A percentile compares a stretch with the other conserved stretches of the same genome.
phyloP scores from a whole-genome alignment of 2,797 vertebrate species.

The Pachyuromys duprasi region DNA sequence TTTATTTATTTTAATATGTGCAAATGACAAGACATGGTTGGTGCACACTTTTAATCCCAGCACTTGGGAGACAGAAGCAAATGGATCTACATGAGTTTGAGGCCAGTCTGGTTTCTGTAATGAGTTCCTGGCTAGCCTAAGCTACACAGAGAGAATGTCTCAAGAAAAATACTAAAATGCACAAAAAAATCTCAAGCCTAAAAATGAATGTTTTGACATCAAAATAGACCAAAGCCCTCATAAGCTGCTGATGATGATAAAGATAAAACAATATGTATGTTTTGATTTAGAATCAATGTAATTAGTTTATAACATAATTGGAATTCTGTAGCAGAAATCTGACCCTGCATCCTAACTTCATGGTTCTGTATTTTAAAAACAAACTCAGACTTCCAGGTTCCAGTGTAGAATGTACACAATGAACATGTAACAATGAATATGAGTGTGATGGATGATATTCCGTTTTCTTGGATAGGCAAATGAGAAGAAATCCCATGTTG shows the following conservation, averaged over 20 bases:
- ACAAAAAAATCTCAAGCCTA: neutral
- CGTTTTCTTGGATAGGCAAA: neutral
- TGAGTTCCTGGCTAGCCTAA: neutral
- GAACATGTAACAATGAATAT: neutral
- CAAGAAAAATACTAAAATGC: neutral
- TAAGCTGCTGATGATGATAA: neutral
- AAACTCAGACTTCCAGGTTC: conserved; percentile 28
- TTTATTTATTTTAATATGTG: neutral
- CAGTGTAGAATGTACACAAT: neutral
- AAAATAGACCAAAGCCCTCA: conserved; percentile 30
- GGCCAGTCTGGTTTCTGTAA: neutral
- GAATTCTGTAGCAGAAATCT: conserved; percentile 32
- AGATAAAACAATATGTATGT: conserved; percentile 45
- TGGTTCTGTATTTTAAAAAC: conserved; percentile 31
- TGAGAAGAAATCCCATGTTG: neutral
- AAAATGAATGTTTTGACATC: conserved; percentile 40
- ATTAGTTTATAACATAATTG: conserved; percentile 15
- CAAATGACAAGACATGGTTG: neutral
- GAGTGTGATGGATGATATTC: neutral
- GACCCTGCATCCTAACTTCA: neutral
- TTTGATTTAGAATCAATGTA: conserved; percentile 28
- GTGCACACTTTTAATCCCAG: neutral
- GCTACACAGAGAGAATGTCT: neutral
- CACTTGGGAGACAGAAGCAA: neutral
- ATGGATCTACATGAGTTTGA: neutral